Evolutionary conservation across 2,888 invertebrate species (phyloP).

Genomic region (Drosophila picticornis): DNA sequence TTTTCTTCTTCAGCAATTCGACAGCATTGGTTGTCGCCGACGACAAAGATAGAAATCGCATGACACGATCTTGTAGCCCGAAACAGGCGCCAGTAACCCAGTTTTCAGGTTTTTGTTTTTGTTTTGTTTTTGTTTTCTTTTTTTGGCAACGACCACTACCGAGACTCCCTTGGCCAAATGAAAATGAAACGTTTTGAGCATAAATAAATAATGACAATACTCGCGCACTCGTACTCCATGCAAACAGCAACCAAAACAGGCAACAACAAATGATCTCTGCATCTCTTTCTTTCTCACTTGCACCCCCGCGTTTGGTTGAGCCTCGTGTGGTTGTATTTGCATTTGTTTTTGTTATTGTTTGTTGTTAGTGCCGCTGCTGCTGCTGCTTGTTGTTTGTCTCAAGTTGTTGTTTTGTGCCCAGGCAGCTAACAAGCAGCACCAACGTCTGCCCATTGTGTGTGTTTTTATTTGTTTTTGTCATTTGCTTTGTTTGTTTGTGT

Average conservation of each 20-base stretch:
- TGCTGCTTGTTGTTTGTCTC: conserved; percentile 76
- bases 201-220: conserved; percentile 80
- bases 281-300: background rate
- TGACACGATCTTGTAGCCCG: conserved; percentile 82
- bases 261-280: conserved; percentile 75
- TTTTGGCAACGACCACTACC: conserved; percentile 34
- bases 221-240: conserved; percentile 43
- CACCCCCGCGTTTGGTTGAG: conserved; percentile 2
- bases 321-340: conserved; percentile 51
- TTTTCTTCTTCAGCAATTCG: conserved; percentile 77
- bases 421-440: conserved; percentile 66
- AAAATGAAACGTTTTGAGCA: conserved; percentile 81
- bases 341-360: conserved; percentile 52
- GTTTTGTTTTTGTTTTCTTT: background rate
- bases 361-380: conserved; percentile 57
- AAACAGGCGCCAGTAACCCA: conserved; percentile 82
- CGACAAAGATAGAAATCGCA: conserved; percentile 81
- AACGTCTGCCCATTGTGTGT: conserved; percentile 77
- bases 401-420: conserved; percentile 57
- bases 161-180: conserved; percentile 78
- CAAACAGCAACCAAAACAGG: conserved; percentile 68
- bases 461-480: conserved; percentile 18
- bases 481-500: conserved; percentile 15
- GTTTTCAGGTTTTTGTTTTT: conserved; percentile 67
- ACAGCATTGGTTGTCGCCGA: conserved; percentile 76